Evolutionary conservation across 2,113 vertebrate genomes (phyloP), one percentile per base, ranked within the genome.

Genomic region (Channa maculata): DNA sequence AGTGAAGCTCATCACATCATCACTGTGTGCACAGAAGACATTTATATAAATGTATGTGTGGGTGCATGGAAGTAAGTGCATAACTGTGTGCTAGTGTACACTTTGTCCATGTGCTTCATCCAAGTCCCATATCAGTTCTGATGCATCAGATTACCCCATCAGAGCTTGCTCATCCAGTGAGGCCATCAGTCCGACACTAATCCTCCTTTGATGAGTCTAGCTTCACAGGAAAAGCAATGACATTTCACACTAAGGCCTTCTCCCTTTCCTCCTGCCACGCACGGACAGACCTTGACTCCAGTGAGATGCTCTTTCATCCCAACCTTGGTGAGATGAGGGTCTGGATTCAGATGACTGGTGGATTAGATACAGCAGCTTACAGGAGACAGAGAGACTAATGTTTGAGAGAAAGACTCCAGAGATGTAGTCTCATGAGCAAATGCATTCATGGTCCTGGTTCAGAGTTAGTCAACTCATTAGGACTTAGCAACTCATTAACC

Each of bases 101-200:
- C 58, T 75, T 64, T 81, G 60, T 70, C 61, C 33, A 50, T 55
- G 75, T 53, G 63, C 69, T 53, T 64, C 77, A 67, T 65, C 58
- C 55, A 51, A 51, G 85, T 83, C 70, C 78, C 57, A 74, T 84
- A 80, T 78, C 64, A 39, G 85, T 76, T 72, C 24, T 65, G 83
- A 89, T 88, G 90, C 80, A 80, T 88, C 88, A 88, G 84, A 90
- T 91, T 85, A 90, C 83, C 76, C 78, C 83, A 79, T 86, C 85
- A 75, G 70, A 66, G 69, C 38, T 13, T 38, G 67, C 15, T 58
- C 55, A 67, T 83, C 87, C 82, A 70, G 78, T 7, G 76, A 79
- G 84, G 83, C 86, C 85, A 87, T 80, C 83, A 68, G 89, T 63
- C 82, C 76, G 71, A 88, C 82, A 76, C 75, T 81, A 87, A 90